These are phyloP conservation scores for Equus przewalskii DNA, from an alignment of 2,113 vertebrate genomes.

Conservation along the genomic window DNA sequence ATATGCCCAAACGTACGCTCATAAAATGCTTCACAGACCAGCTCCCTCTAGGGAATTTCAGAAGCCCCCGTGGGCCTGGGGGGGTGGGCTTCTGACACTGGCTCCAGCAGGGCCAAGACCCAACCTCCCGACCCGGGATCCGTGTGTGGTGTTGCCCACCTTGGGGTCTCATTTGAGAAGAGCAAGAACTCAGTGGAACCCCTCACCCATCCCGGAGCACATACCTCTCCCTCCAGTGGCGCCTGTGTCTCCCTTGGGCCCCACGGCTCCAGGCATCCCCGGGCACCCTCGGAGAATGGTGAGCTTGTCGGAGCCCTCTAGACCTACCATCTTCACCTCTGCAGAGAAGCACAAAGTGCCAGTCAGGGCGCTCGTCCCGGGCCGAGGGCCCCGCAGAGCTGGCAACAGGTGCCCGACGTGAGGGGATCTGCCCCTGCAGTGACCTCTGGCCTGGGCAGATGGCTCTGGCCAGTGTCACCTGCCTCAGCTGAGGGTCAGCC, in stretches of 20 bases:
- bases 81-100: accelerated
- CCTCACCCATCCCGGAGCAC: accelerated
- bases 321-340: slow-evolving; percentile 65
- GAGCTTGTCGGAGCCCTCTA: slow-evolving; percentile 57
- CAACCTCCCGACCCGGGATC: accelerated
- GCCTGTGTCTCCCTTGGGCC: slow-evolving; percentile 65
- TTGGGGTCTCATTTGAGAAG: accelerated
- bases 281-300: slow-evolving; percentile 71
- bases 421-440: accelerated
- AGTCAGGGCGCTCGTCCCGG: accelerated
- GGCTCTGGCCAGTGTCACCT: not conserved
- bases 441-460: not conserved
- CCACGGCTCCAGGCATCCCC: not conserved
- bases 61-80: accelerated
- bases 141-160: accelerated
- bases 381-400: accelerated
- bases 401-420: accelerated
- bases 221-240: not conserved
- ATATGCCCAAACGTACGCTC: not conserved
- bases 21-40: not conserved
- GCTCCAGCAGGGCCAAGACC: not conserved
- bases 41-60: accelerated
- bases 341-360: not conserved
- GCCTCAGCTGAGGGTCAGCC: not conserved
- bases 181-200: accelerated